Evolutionary conservation across 2,888 invertebrate species (phyloP).

Genomic region (Malthinus seriepunctatus): DNA sequence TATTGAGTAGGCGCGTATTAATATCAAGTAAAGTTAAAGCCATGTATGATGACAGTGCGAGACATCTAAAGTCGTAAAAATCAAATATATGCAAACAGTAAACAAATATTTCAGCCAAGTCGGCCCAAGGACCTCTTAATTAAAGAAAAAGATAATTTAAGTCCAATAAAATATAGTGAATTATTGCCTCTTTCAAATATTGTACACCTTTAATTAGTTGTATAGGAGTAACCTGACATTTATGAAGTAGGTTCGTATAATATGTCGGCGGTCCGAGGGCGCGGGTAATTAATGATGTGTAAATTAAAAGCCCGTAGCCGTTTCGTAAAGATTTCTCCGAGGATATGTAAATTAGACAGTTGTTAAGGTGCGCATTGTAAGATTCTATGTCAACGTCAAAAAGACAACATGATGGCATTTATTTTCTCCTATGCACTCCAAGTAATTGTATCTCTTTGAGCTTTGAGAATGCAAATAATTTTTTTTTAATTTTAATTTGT

Average conservation of each 20-base stretch:
- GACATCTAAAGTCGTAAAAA: slow-evolving; percentile 47
- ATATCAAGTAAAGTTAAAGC: slow-evolving; percentile 49
- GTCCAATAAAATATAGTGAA: slow-evolving; percentile 46
- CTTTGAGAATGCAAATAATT: slow-evolving; percentile 29
- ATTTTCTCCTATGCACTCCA: slow-evolving; percentile 37
- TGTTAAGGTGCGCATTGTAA: slow-evolving; percentile 52
- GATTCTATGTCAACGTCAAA: slow-evolving; percentile 51
- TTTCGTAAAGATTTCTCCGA: slow-evolving; percentile 52
- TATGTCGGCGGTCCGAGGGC: slow-evolving; percentile 40
- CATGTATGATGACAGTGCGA: slow-evolving; percentile 49
- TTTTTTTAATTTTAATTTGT: not conserved
- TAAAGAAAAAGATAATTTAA: slow-evolving; percentile 43
- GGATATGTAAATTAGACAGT: slow-evolving; percentile 55
- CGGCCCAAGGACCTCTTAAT: slow-evolving; percentile 45
- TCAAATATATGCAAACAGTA: slow-evolving; percentile 42
- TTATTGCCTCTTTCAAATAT: slow-evolving; percentile 49
- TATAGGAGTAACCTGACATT: slow-evolving; percentile 49
- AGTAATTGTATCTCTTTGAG: slow-evolving; percentile 43
- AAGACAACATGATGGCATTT: slow-evolving; percentile 41
- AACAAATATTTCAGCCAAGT: slow-evolving; percentile 46
- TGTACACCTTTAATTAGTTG: slow-evolving; percentile 53
- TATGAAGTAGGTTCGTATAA: slow-evolving; percentile 49
- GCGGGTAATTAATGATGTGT: slow-evolving; percentile 49
- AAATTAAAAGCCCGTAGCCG: slow-evolving; percentile 55
- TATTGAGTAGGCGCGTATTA: slow-evolving; percentile 52